Evolutionary conservation across 2,888 invertebrate species (phyloP).

Genomic region (Ecdyonurus torrentis): DNA sequence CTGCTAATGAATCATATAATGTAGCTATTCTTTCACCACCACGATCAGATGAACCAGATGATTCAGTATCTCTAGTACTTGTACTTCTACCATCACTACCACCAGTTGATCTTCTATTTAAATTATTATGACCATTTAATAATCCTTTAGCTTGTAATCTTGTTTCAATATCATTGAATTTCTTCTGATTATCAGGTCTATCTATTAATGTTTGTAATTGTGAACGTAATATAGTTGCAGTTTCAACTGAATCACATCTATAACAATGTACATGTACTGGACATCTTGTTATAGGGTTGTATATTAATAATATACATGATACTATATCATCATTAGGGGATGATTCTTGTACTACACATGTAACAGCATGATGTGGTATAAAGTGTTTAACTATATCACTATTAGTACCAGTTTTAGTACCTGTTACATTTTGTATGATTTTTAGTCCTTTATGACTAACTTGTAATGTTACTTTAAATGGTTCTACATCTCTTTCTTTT

Average conservation of each 20-base stretch:
- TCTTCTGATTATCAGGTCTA: constrained; percentile 69
- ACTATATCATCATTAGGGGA: constrained; percentile 65
- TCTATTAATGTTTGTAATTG: constrained; percentile 69
- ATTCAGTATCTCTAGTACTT: constrained; percentile 17
- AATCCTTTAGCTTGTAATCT: constrained; percentile 29
- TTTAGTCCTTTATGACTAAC: constrained; percentile 85
- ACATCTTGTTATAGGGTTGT: constrained; percentile 86
- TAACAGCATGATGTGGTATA: constrained; percentile 84
- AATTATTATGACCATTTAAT: constrained; percentile 14
- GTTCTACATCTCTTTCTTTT: constrained; percentile 69
- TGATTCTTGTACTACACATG: constrained; percentile 66
- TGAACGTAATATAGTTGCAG: constrained; percentile 70
- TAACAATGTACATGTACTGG: constrained; percentile 92
- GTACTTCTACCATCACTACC: constrained; percentile 13
- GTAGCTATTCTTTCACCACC: constrained; percentile 39
- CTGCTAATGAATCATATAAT: constrained; percentile 79
- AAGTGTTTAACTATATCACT: constrained; percentile 73
- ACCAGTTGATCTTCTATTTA: constrained; percentile 26
- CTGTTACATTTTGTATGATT: constrained; percentile 66
- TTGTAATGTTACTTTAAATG: constrained; percentile 81
- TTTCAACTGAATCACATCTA: constrained; percentile 83
- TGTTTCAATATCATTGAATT: constrained; percentile 65
- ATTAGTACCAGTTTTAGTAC: constrained; percentile 19
- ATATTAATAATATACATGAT: constrained; percentile 79
- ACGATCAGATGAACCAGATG: constrained; percentile 16